Base-by-base conservation (phyloP, 2,888 invertebrate genomes). In the Crocallis elinguaria region DNA sequence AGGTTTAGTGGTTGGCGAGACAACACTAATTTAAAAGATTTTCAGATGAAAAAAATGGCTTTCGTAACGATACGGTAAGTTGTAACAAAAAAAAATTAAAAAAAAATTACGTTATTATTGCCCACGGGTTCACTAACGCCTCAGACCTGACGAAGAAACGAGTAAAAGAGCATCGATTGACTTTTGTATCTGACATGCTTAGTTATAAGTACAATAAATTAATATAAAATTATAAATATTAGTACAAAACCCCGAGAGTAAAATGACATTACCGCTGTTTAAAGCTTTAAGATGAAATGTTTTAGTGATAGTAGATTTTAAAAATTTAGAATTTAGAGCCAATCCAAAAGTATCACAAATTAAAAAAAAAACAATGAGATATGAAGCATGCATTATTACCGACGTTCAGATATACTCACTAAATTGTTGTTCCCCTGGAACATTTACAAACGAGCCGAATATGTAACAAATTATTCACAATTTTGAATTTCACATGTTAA, bases 401-500 rank as follows among this genome's bases (percentile, higher is more conserved):
- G 74, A 73, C 67, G 63, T 69, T 66, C 67, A 17, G 8, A 60
- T 73, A 82, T 90, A 92, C 92, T 92, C 84, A 92, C 92, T 87
- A 92, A 85, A 77, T 86, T 92, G 81, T 92, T 89, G 86, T 87
- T 90, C 61, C 90, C 92, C 92, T 92, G 92, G 55, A 92, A 91
- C 83, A 88, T 84, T 84, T 75, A 86, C 85, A 84, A 75, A 86
- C 75, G 77, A 77, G 71, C 78, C 75, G 78, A 74, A 77, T 82
- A 80, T 81, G 78, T 87, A 79, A 81, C 81, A 81, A 66, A 86
- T 88, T 89, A 88, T 84, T 88, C 84, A 89, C 88, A 80, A 60
- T 62, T 67, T 52, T 60, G 66, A 64, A 62, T 48, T 79, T 49
- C 27, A 36, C 44, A 50, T 62, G 64, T 64, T 64, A 64, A 61